Conservation (phyloP, 2,113 vertebrate genomes). For the Triplophysa siluroides region DNA sequence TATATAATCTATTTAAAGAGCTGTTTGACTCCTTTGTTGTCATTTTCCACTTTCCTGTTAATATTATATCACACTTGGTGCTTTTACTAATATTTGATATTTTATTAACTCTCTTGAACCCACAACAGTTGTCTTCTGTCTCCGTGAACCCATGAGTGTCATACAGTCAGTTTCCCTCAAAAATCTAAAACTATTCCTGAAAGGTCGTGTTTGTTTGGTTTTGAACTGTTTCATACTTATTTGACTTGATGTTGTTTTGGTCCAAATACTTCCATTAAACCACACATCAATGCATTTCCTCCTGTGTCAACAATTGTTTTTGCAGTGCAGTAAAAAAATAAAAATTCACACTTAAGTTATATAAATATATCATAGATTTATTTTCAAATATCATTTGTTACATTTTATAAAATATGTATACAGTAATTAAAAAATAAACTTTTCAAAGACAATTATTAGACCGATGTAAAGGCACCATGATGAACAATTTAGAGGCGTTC, state of each 20-base stretch:
- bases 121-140: background rate
- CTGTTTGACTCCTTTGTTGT: conserved; percentile 70
- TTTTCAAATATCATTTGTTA: background rate
- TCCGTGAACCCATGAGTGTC: background rate
- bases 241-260: conserved; percentile 17
- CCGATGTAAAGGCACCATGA: background rate
- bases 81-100: no score
- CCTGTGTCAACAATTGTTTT: conserved; percentile 25
- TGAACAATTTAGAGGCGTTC: background rate
- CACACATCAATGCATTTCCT: conserved; percentile 51
- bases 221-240: conserved; percentile 6
- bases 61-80: background rate
- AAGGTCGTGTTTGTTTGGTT: background rate
- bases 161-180: background rate
- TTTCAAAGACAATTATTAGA: background rate
- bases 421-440: background rate
- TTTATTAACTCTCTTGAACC: background rate
- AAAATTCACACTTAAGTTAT: background rate
- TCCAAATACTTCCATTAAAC: conserved; percentile 52
- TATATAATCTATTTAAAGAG: conserved; percentile 83
- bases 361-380: conserved; percentile 13
- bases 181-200: background rate
- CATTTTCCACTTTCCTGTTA: conserved; percentile 15
- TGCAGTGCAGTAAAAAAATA: background rate
- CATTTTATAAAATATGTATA: background rate